Percentiles rank a stretch among this genome's conserved stretches.
Conservation (phyloP, 2,888 invertebrate species). For the Actias luna region DNA sequence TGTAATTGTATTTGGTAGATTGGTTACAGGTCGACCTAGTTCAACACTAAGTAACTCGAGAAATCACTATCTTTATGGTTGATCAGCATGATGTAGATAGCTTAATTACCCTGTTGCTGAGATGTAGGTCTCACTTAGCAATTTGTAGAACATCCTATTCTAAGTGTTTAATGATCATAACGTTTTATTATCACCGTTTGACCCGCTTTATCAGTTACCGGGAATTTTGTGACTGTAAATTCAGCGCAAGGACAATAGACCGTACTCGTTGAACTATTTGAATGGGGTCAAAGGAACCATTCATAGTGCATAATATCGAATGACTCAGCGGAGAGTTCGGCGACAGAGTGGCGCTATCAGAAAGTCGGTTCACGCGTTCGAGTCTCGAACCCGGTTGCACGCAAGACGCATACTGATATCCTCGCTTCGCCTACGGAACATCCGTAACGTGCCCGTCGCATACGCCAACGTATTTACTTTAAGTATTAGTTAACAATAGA, state of each 20-base stretch:
- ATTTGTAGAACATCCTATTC: conserved; percentile 15
- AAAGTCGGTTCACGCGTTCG: conserved; percentile 56
- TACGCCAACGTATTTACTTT: conserved; percentile 44
- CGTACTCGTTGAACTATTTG: conserved; percentile 63
- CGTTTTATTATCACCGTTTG: conserved; percentile 38
- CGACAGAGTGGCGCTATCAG: conserved; percentile 55
- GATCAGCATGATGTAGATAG: conserved; percentile 32
- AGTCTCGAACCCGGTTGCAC: conserved; percentile 57
- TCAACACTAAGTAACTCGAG: neutral
- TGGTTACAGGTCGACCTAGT: neutral
- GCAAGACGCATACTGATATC: conserved; percentile 63
- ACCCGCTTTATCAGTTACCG: conserved; percentile 58
- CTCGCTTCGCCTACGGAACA: conserved; percentile 60
- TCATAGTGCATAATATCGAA: conserved; percentile 56
- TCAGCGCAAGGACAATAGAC: conserved; percentile 70
- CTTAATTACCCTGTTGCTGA: conserved; percentile 31
- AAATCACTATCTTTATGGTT: conserved; percentile 34
- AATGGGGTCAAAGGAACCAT: conserved; percentile 76
- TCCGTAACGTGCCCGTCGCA: conserved; percentile 37
- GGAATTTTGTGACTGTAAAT: conserved; percentile 61
- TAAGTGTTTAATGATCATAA: conserved; percentile 13
- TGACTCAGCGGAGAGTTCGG: conserved; percentile 73
- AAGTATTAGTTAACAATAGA: conserved; percentile 40
- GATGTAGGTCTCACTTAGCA: conserved; percentile 18
- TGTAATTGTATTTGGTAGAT: neutral